Evolutionary conservation across 2,888 invertebrate genomes (phyloP).

Genomic region (Caenorhabditis sulstoni): DNA sequence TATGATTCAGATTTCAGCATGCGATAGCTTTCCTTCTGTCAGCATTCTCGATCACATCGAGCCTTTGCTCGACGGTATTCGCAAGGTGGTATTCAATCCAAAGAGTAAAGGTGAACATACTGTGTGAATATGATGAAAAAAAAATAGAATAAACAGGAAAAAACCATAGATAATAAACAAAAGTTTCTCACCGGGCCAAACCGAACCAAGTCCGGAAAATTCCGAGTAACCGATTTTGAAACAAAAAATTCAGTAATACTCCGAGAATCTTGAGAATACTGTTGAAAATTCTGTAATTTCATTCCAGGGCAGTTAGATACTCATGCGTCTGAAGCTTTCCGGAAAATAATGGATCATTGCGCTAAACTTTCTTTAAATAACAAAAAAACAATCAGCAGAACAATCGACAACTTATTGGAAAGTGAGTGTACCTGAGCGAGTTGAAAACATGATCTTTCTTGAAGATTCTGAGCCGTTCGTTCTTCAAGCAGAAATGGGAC

Average conservation of each 20-base stretch:
- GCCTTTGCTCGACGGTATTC: slow-evolving; percentile 67
- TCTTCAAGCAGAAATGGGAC: slow-evolving; percentile 79
- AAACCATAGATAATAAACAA: too few species aligned
- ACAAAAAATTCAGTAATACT: too few species aligned
- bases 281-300: too few species aligned
- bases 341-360: neutral
- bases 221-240: too few species aligned
- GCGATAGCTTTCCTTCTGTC: slow-evolving; percentile 55
- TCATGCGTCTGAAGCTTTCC: too few species aligned
- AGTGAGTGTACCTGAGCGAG: too few species aligned
- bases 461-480: slow-evolving; percentile 82
- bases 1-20: slow-evolving; percentile 58
- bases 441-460: too few species aligned
- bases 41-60: slow-evolving; percentile 54
- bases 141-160: too few species aligned
- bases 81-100: slow-evolving; percentile 69
- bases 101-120: slow-evolving; percentile 35
- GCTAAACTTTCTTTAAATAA: slow-evolving; percentile 5
- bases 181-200: too few species aligned
- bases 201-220: too few species aligned
- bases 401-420: too few species aligned
- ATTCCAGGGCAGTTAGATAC: slow-evolving; percentile 6
- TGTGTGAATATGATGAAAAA: neutral
- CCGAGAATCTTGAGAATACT: too few species aligned
- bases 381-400: neutral